Percentiles rank a stretch among this genome's conserved stretches.
Evolutionary conservation across 2,888 invertebrate genomes (phyloP).

Genomic region (Rotaria sp.): DNA sequence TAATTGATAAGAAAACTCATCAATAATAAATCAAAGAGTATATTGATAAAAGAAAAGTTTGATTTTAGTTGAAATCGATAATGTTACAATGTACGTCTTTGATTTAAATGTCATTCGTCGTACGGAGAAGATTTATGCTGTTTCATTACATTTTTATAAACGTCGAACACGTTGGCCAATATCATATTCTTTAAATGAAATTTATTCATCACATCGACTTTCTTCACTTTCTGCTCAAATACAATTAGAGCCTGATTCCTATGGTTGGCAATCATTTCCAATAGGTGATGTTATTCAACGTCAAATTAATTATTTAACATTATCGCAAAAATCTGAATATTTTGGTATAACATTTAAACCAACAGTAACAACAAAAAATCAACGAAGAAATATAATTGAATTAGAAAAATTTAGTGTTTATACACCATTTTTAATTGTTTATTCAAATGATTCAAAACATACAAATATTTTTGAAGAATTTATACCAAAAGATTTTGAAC

Average conservation of each 20-base stretch:
- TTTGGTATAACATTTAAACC: constrained; percentile 18
- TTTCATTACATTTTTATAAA: constrained; percentile 20
- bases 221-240: constrained; percentile 16
- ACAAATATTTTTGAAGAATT: background rate
- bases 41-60: background rate
- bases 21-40: too few relatives aligned
- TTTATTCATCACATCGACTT: background rate
- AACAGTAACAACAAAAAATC: background rate
- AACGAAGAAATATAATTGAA: background rate
- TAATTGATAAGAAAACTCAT: too few relatives aligned
- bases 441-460: constrained; percentile 26
- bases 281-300: background rate
- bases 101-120: constrained; percentile 17
- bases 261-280: constrained; percentile 21
- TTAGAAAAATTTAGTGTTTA: constrained; percentile 23
- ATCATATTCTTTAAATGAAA: background rate
- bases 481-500: background rate
- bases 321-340: background rate
- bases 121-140: background rate
- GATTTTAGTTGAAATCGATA: background rate
- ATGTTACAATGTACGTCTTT: background rate
- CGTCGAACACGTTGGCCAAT: constrained; percentile 8
- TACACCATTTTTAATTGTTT: constrained; percentile 33
- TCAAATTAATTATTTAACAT: background rate
- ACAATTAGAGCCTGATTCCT: background rate